Conservation (phyloP, 2,888 invertebrate genomes). For the Spilosoma lubricipeda region DNA sequence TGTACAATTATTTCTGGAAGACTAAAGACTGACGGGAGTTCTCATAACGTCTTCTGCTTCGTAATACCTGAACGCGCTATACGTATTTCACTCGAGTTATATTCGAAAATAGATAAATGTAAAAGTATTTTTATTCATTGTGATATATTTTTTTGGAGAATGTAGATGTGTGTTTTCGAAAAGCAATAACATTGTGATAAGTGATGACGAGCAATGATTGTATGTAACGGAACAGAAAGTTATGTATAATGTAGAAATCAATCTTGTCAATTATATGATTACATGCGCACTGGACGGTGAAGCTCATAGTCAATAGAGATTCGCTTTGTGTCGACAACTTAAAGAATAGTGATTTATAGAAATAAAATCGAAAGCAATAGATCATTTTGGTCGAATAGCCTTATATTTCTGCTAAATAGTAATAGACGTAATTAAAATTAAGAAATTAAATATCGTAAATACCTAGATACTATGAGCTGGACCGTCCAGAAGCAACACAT, state of each 20-base stretch:
- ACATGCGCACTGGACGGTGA: constrained; percentile 51
- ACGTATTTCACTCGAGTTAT: constrained; percentile 59
- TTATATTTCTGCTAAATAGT: constrained; percentile 43
- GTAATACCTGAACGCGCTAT: constrained; percentile 55
- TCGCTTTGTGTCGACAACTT: constrained; percentile 31
- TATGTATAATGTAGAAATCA: constrained; percentile 69
- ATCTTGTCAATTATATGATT: constrained; percentile 80
- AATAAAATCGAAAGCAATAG: constrained; percentile 49
- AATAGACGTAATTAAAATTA: constrained; percentile 41
- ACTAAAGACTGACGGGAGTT: constrained; percentile 75
- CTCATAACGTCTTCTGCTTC: constrained; percentile 61
- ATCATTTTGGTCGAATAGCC: constrained; percentile 48
- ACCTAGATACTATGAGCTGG: constrained; percentile 31
- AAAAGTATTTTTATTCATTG: constrained; percentile 78
- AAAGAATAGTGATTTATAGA: constrained; percentile 29
- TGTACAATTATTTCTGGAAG: constrained; percentile 64
- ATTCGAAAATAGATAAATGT: constrained; percentile 61
- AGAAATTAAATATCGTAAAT: constrained; percentile 35
- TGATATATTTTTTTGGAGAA: constrained; percentile 79
- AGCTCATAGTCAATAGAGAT: constrained; percentile 50
- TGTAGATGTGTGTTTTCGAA: constrained; percentile 79
- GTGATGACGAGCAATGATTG: constrained; percentile 73
- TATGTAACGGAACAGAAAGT: constrained; percentile 59
- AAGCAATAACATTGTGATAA: constrained; percentile 85
- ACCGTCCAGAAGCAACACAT: constrained; percentile 32